phyloP scores from a whole-genome alignment of 1,140 invertebrate genomes.

The Lepidostoma basale region DNA sequence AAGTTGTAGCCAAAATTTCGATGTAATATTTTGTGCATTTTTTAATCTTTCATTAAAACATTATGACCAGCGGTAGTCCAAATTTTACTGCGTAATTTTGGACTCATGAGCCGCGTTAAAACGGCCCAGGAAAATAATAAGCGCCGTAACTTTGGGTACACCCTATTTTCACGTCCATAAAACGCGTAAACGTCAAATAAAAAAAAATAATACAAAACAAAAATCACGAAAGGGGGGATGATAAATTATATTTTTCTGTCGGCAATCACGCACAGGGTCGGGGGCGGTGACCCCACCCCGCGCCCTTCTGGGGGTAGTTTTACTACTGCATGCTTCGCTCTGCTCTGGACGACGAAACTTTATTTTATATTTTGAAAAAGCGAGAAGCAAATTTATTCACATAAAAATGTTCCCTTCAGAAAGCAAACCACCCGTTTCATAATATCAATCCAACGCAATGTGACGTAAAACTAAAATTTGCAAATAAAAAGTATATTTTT shows the following conservation, averaged over 20 bases:
- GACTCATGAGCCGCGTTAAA: conserved; percentile 3
- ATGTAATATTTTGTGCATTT: conserved; percentile 22
- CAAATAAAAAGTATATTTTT: no score
- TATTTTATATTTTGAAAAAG: no score
- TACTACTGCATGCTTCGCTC: no score
- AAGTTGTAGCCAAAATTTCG: neutral
- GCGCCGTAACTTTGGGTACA: conserved; percentile 19
- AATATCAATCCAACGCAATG: no score
- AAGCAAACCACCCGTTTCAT: no score
- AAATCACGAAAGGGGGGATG: conserved; percentile 43
- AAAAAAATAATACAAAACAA: conserved; percentile 43
- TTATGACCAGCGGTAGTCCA: conserved; percentile 1
- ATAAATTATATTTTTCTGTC: conserved; percentile 45
- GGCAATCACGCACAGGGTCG: conserved; percentile 41
- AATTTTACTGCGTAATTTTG: conserved; percentile 20
- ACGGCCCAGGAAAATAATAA: conserved; percentile 17
- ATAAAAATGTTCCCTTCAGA: no score
- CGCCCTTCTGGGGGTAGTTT: neutral
- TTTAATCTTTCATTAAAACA: conserved; percentile 26
- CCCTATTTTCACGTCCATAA: conserved; percentile 43
- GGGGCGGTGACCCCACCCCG: conserved; percentile 13
- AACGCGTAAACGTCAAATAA: conserved; percentile 45
- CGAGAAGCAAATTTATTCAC: no score
- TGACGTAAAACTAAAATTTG: no score
- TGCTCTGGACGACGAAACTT: no score